Base-by-base conservation (phyloP, 2,888 invertebrate species). In the Lasius fuliginosus region DNA sequence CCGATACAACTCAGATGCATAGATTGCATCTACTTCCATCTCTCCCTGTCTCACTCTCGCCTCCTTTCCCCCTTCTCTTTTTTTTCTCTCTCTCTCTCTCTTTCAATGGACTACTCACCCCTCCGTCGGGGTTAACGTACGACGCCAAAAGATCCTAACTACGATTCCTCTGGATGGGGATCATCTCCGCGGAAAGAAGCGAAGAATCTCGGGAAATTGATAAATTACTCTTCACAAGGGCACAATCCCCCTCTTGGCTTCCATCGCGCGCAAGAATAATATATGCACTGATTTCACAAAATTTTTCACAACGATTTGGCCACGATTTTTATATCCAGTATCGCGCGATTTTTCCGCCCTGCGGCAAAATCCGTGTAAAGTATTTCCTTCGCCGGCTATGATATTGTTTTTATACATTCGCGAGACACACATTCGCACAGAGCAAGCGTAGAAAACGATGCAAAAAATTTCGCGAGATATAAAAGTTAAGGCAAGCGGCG, bases 1-100 rank as follows among this genome's bases (percentile, higher is more conserved):
- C 73, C 87, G 86, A 87, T 85, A 89, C 33, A 60, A 42, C 76
- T 56, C 58, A 90, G 91, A 92, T 92, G 90, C 92, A 92, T 92
- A 92, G 92, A 93, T 93, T 92, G 87, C 87, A 85, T 90, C 87
- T 86, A 90, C 88, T 92, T 92, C 87, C 40, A 30, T 74, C 71
- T 53, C n/a, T 42, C 64, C 62, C 74, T n/a, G 49, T 27, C 30
- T 42, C 60, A 4, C 15, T 42, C 42, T 42, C 27, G 18, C 30
- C 42, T 5, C 60, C 62, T 4, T 8, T 40, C 18, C 23, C 11
- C 36, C 58, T 42, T 40, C 30, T 8, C n/a, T 42, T 23, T 64
- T 23, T n/a, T 58, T 49, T 77, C 42, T 36, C 69, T 23, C 49
- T 56, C 53, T 30, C 27, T 58, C 30, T 46, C 27, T 42, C 73